Base-by-base conservation (phyloP, 2,113 vertebrate species). In the Uria aalge region DNA sequence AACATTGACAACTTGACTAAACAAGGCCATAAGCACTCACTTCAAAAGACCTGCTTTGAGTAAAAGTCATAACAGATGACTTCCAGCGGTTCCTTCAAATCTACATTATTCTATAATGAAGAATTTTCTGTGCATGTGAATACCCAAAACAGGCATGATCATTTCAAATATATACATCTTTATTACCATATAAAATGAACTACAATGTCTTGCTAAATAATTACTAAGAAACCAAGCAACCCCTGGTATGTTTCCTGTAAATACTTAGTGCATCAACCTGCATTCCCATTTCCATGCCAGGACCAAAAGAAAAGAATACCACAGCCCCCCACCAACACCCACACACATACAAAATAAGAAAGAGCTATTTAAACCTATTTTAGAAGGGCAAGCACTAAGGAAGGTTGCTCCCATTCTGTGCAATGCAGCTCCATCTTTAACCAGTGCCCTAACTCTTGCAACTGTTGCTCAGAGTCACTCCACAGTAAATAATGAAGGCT, bases 1-100 rank as follows among this genome's bases (percentile, higher is more conserved):
- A 36, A 53, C 30, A 60, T 0, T 23, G 30, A 38, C 40, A 38
- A 34, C n/a, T 47, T 0, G 0, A 45, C n/a, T 50, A 57, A 79
- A 64, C 34, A 47, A 63, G 14, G 60, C 26, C 59, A 86, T 5
- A 3, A 95, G 36, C 18, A 43, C 8, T 30, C 40, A 64, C 9
- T 32, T 36, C 15, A 18, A 29, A 59, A 86, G 29, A 56, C 5
- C 30, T 48, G 15, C 11, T 80, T 57, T 57, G 23, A 86, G 21
- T 1, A 57, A 26, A 47, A 68, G 8, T 38, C n/a, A 40, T 22
- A 77, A 59, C 10, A 87, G 36, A 57, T 40, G 56, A 57, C 20
- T 29, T 73, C 27, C 59, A 77, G 23, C 86, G 19, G 12, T 53
- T 66, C 15, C 14, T 64, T 80, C 30, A n/a, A 76, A 64, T 2